These are phyloP conservation scores for Tetragonula carbonaria DNA, from an alignment of 2,888 invertebrate genomes.

Conservation along the genomic window DNA sequence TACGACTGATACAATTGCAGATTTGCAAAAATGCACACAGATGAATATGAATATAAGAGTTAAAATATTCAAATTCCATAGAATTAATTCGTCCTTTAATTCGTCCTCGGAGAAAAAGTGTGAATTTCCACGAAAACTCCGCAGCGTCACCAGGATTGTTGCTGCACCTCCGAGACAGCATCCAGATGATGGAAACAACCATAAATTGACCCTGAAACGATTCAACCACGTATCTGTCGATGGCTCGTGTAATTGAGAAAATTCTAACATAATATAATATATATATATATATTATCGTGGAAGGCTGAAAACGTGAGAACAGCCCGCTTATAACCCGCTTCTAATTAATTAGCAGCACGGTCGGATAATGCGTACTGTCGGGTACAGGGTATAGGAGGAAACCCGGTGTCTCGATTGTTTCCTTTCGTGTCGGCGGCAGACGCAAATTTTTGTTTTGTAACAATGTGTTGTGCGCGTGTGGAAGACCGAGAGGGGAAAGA, in stretches of 20 bases:
- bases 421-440: constrained; percentile 20
- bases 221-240: neutral
- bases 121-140: no score
- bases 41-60: no score
- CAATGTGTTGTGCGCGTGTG: neutral
- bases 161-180: neutral
- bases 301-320: constrained; percentile 24
- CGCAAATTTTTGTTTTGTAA: constrained; percentile 57
- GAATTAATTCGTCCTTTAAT: no score
- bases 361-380: constrained; percentile 10
- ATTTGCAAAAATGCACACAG: no score
- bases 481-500: neutral
- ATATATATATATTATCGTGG: neutral
- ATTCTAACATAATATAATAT: neutral
- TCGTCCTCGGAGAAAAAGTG: no score
- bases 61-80: no score
- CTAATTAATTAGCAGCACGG: constrained; percentile 32
- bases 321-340: neutral
- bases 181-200: neutral
- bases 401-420: constrained; percentile 42
- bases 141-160: no score
- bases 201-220: neutral
- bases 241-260: neutral
- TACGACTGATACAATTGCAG: no score
- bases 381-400: constrained; percentile 17